Conservation (phyloP, 2,113 vertebrate species). For the Rhinoderma darwinii region DNA sequence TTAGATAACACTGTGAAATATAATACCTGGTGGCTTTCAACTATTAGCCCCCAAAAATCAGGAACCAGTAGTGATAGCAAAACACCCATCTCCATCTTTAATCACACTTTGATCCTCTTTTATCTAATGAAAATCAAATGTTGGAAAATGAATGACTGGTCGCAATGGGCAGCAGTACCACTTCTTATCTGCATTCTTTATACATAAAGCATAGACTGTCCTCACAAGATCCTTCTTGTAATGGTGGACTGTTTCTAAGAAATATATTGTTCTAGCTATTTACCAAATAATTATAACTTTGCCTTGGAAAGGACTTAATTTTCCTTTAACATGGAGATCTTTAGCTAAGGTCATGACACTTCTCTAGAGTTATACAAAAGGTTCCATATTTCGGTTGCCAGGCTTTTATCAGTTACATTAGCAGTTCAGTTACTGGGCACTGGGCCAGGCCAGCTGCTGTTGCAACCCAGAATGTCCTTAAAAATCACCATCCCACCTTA, state of each 20-base stretch:
- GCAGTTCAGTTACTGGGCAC: constrained; percentile 44
- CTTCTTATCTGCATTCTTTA: background rate
- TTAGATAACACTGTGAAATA: too few species aligned
- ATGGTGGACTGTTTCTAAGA: background rate
- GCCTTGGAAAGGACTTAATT: background rate
- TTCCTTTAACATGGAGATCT: constrained; percentile 18
- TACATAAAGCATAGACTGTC: background rate
- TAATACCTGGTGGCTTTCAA: too few species aligned
- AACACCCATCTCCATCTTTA: too few species aligned
- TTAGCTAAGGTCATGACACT: constrained; percentile 29
- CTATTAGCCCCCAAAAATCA: too few species aligned
- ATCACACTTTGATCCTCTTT: too few species aligned
- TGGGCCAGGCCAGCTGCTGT: constrained; percentile 37
- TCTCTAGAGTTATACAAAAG: constrained; percentile 34
- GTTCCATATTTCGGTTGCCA: constrained; percentile 39
- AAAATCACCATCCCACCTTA: constrained; percentile 29
- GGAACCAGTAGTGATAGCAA: too few species aligned
- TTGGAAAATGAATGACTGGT: too few species aligned
- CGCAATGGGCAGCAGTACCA: background rate
- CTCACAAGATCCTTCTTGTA: background rate
- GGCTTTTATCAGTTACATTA: constrained; percentile 45
- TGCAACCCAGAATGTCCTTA: constrained; percentile 10
- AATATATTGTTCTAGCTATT: background rate
- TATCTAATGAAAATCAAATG: too few species aligned
- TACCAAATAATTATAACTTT: background rate